Conservation (phyloP, 37 sponge, comb jelly and placozoan genomes). For the Tethya wilhelma region DNA sequence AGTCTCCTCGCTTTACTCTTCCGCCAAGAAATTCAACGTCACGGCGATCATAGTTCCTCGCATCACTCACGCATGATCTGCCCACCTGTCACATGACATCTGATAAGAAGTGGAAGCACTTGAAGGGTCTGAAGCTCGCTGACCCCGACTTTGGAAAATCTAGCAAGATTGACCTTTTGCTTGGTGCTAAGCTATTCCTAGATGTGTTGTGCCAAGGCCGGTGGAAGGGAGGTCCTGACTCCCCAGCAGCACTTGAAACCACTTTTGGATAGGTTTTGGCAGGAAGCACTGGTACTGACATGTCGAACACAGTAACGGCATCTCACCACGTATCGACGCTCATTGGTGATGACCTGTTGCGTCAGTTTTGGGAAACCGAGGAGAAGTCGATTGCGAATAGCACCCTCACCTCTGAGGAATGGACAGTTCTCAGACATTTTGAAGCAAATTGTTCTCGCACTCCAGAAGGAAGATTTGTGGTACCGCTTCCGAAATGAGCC, state of each 20-base stretch:
- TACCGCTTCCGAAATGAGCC: too few relatives aligned
- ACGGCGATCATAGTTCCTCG: slow-evolving; percentile 21
- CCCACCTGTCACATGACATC: background rate
- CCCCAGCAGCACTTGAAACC: slow-evolving; percentile 32
- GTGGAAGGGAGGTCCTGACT: slow-evolving; percentile 5
- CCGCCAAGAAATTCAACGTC: slow-evolving; percentile 1
- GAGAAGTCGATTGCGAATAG: slow-evolving; percentile 2
- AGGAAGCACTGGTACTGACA: background rate
- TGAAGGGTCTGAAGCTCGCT: slow-evolving; percentile 4
- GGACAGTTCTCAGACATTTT: slow-evolving; percentile 15
- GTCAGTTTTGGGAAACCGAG: slow-evolving; percentile 40
- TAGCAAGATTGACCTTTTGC: slow-evolving; percentile 10
- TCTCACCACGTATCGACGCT: background rate
- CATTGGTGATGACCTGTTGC: slow-evolving; percentile 29
- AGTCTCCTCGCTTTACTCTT: background rate
- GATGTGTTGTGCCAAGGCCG: slow-evolving; percentile 16
- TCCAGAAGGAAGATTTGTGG: slow-evolving; percentile 25
- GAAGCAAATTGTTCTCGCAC: slow-evolving; percentile 3
- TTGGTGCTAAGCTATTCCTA: slow-evolving; percentile 5
- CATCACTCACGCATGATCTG: slow-evolving; percentile 20
- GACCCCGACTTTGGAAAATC: slow-evolving; percentile 21
- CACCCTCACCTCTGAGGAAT: slow-evolving; percentile 18
- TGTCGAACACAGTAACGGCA: background rate
- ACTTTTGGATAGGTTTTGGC: slow-evolving; percentile 30
- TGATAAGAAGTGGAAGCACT: slow-evolving; percentile 2